Base-by-base conservation (phyloP, 2,888 invertebrate genomes). In the Xestoiulus laeticollis region DNA sequence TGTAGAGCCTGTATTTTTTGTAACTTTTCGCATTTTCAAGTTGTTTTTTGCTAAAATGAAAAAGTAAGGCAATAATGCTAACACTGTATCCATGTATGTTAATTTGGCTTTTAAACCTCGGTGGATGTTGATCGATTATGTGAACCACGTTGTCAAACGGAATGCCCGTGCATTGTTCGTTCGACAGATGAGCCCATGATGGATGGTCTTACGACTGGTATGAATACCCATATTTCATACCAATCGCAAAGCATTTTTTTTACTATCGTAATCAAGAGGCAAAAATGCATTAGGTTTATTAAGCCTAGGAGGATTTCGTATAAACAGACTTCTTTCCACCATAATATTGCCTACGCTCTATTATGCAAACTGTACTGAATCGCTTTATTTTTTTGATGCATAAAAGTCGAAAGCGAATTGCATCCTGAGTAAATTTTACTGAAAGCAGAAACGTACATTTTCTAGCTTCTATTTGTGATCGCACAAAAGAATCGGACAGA, bases 271-370 rank as follows among this genome's bases (percentile, higher is more conserved):
- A 68, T 78, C 78, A 78, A 30, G 78, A 30, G 30, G 78, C 30
- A 78, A 78, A 78, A 78, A 78, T 78, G 78, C 78, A 78, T 78
- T 78, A 78, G 78, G 78, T 78, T 78, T 78, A 78, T 78, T 78
- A 78, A 78, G 78, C 26, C 30, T 14, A 14, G 30, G 30, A 78
- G 78, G 30, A 78, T 30, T 78, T 78, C 30, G 30, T 26, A 78
- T 30, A 30, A 78, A 78, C 30, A 14, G n/a, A 26, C 30, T 14
- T 78, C 30, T 78, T 1, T 78, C 30, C 30, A 30, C 78, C 30
- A 16, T n/a, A n/a, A n/a, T n/a, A n/a, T 10, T 16, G 68, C 14
- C 78, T 26, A 26, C n/a, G 68, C 10, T 68, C 0, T 30, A 78
- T 78, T 78, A 78, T 78, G 78, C 30, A 78, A 78, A 30, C 78